These are phyloP conservation scores for Ostrea edulis DNA, from an alignment of 1,140 invertebrate genomes.

Conservation along the genomic window DNA sequence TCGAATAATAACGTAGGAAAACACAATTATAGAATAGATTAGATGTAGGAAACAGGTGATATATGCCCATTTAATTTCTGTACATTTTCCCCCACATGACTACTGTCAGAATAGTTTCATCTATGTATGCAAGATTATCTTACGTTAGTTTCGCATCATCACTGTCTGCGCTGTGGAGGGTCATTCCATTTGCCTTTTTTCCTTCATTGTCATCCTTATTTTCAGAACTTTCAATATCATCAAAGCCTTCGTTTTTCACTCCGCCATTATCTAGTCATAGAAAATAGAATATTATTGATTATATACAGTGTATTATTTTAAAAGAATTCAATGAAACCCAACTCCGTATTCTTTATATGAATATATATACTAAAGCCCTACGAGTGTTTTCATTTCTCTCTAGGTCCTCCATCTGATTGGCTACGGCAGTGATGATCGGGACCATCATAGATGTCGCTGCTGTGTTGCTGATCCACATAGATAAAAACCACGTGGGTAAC, in stretches of 20 bases:
- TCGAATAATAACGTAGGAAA: no score
- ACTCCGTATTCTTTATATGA: background rate
- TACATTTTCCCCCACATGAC: no score
- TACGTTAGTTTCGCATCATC: background rate
- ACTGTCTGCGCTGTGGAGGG: background rate
- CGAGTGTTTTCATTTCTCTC: background rate
- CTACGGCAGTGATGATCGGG: slow-evolving; percentile 76
- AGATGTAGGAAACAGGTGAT: no score
- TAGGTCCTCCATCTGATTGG: slow-evolving; percentile 57
- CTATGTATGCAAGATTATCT: no score
- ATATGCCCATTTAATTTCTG: no score
- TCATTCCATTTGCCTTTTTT: background rate
- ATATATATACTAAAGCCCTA: background rate
- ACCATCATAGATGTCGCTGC: slow-evolving; percentile 79
- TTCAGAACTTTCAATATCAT: background rate
- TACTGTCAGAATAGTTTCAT: no score
- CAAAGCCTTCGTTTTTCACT: slow-evolving; percentile 10
- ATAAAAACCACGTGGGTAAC: slow-evolving; percentile 78
- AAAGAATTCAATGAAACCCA: background rate
- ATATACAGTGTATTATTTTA: background rate
- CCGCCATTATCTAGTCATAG: background rate
- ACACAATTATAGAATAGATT: no score
- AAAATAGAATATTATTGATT: background rate
- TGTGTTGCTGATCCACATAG: slow-evolving; percentile 80
- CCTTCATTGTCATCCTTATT: background rate